Evolutionary conservation across 2,797 vertebrate species (phyloP).

Genomic region (Emydoidea blandingii): DNA sequence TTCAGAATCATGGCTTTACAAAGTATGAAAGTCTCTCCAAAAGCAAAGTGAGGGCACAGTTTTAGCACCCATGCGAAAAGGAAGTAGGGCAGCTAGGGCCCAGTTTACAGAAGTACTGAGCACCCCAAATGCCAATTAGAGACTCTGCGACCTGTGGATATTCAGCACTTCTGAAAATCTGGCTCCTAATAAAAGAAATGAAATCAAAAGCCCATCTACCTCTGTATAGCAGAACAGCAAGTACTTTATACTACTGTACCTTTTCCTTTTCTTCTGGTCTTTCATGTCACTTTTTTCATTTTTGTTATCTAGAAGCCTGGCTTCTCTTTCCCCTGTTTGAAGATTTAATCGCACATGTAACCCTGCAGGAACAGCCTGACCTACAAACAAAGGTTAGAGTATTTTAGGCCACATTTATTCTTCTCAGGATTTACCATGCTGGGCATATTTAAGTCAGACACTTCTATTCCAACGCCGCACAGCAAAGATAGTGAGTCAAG

Average conservation of each 20-base stretch:
- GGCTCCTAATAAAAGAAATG: not conserved
- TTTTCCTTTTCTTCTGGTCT: conserved; percentile 74
- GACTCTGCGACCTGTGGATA: not conserved
- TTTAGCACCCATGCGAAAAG: fast-evolving
- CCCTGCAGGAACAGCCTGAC: conserved; percentile 90
- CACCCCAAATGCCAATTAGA: not conserved
- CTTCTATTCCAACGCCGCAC: not conserved
- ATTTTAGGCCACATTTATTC: fast-evolving
- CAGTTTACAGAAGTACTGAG: not conserved
- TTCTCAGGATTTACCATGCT: fast-evolving
- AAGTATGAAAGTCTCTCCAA: fast-evolving
- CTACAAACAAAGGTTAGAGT: conserved; percentile 73
- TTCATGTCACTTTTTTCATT: conserved; percentile 66
- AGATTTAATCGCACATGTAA: conserved; percentile 92
- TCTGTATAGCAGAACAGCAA: too few species aligned
- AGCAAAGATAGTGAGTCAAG: not conserved
- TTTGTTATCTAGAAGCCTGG: conserved; percentile 76
- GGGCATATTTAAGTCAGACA: fast-evolving
- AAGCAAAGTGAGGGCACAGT: not conserved
- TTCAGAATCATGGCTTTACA: fast-evolving
- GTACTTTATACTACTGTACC: conserved; percentile 59
- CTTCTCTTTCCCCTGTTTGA: conserved; percentile 93
- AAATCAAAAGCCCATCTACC: not conserved
- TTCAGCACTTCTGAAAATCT: not conserved
- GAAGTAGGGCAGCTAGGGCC: not conserved